A percentile compares a stretch with the other conserved stretches of the same genome.
phyloP scores from a whole-genome alignment of 2,797 vertebrate species.

The Pseudomugil tenellus region DNA sequence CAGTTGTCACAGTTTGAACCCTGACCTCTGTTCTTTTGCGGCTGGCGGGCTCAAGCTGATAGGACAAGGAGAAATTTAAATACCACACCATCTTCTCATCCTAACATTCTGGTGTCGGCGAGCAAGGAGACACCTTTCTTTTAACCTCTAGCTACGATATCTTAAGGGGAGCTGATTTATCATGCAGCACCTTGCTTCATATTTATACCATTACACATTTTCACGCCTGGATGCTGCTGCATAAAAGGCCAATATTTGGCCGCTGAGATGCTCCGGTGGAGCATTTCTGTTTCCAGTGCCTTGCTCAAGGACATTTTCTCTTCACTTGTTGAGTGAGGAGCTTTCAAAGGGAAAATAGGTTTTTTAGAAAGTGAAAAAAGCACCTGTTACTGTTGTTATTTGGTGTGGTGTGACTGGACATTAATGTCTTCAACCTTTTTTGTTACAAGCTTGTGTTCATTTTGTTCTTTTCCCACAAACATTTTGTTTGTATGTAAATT shows the following conservation, averaged over 20 bases:
- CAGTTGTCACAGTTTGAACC: constrained; percentile 64
- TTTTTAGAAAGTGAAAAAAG: neutral
- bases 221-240: constrained; percentile 45
- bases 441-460: neutral
- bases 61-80: constrained; percentile 58
- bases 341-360: neutral
- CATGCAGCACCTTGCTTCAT: constrained; percentile 52
- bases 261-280: constrained; percentile 32
- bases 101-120: constrained; percentile 8
- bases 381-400: neutral
- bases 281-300: constrained; percentile 32
- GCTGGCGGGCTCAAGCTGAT: constrained; percentile 48
- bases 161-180: constrained; percentile 30
- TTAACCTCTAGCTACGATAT: constrained; percentile 46
- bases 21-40: constrained; percentile 59
- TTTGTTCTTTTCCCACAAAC: no score
- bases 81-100: constrained; percentile 36
- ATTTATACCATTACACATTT: constrained; percentile 47
- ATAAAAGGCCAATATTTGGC: constrained; percentile 25
- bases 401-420: neutral
- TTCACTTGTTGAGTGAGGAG: constrained; percentile 11
- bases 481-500: no score
- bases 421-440: neutral
- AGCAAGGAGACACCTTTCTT: constrained; percentile 27
- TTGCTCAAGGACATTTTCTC: constrained; percentile 44